These are phyloP conservation scores for Sinonovacula constricta DNA, from an alignment of 1,140 invertebrate genomes.

Conservation along the genomic window DNA sequence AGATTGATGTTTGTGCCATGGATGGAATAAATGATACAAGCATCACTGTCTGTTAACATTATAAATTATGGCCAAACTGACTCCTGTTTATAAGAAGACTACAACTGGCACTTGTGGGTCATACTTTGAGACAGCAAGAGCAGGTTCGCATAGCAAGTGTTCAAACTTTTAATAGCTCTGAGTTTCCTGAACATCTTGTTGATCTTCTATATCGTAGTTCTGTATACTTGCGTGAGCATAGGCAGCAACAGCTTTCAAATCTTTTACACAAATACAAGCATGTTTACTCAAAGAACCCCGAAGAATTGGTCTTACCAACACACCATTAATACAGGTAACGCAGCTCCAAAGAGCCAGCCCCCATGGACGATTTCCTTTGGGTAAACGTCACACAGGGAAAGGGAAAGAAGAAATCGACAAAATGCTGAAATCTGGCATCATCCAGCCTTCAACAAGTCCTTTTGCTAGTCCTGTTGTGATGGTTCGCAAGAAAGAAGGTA, in stretches of 20 bases:
- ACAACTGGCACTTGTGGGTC: too few relatives aligned
- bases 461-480: constrained; percentile 45
- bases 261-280: not conserved
- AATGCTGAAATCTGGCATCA: constrained; percentile 26
- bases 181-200: not conserved
- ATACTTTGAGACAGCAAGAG: too few relatives aligned
- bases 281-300: not conserved
- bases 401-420: constrained; percentile 29
- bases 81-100: too few relatives aligned
- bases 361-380: constrained; percentile 9
- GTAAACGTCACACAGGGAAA: constrained; percentile 1
- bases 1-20: too few relatives aligned
- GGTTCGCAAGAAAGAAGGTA: constrained; percentile 53
- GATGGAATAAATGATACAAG: too few relatives aligned
- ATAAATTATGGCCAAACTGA: too few relatives aligned
- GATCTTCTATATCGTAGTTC: not conserved
- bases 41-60: too few relatives aligned
- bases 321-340: constrained; percentile 37
- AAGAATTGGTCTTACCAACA: constrained; percentile 2
- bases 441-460: constrained; percentile 30
- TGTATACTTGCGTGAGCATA: not conserved
- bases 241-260: not conserved
- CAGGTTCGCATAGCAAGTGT: too few relatives aligned
- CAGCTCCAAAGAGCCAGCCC: not conserved
- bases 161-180: not conserved